Conservation (phyloP, 1,140 invertebrate genomes). For the Octopus sinensis region DNA sequence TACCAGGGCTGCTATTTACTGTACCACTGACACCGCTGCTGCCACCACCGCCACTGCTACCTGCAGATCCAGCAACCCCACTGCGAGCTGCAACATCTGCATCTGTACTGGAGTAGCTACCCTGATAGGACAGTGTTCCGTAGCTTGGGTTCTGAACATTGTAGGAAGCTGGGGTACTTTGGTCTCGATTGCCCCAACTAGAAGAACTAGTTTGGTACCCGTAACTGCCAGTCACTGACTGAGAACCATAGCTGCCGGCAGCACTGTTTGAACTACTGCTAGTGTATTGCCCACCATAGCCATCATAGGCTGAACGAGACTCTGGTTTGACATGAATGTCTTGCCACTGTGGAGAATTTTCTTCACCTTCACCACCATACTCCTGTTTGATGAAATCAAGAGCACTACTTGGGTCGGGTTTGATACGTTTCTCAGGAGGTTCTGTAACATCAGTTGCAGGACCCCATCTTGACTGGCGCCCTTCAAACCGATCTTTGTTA, state of each 20-base stretch:
- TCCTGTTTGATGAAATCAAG: conserved; percentile 35
- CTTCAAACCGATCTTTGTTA: conserved; percentile 5
- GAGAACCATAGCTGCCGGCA: not conserved
- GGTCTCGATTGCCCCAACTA: not conserved
- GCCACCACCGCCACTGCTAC: conserved; percentile 6
- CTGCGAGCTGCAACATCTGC: not conserved
- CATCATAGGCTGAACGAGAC: not conserved
- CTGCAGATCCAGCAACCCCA: not conserved
- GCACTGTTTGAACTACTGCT: not conserved
- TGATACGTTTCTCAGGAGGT: conserved; percentile 24
- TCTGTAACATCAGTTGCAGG: conserved; percentile 19
- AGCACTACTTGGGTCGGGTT: conserved; percentile 29
- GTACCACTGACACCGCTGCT: not conserved
- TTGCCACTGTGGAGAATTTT: conserved; percentile 11
- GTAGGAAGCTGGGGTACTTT: conserved; percentile 2
- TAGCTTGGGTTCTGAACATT: conserved; percentile 8
- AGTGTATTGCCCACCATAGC: not conserved
- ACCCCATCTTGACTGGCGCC: conserved; percentile 14
- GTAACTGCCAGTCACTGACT: not conserved
- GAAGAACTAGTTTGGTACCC: not conserved
- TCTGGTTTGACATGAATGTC: conserved; percentile 6
- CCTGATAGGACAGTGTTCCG: conserved; percentile 9
- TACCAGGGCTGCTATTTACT: not conserved
- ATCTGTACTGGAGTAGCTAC: not conserved
- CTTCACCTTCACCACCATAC: conserved; percentile 29